Evolutionary conservation across 1,140 invertebrate species (phyloP).

Genomic region (Brachionus calyciflorus): DNA sequence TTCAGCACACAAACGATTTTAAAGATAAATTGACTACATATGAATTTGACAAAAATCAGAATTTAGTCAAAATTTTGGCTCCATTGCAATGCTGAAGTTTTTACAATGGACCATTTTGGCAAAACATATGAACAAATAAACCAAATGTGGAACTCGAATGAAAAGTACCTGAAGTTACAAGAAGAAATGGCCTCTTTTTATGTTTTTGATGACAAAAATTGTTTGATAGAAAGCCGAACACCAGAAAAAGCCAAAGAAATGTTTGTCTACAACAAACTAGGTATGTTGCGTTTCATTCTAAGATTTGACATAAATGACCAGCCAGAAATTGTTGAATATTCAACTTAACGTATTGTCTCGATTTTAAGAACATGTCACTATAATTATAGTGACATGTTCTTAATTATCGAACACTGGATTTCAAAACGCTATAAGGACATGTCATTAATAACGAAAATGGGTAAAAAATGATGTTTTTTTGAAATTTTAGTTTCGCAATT

Average conservation of each 20-base stretch:
- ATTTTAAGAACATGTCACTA: too few species aligned
- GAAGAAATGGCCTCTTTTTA: not conserved
- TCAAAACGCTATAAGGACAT: too few species aligned
- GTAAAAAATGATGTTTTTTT: too few species aligned
- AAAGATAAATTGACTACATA: slow-evolving; percentile 15
- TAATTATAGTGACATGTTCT: too few species aligned
- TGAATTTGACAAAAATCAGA: slow-evolving; percentile 9
- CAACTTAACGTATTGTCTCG: too few species aligned
- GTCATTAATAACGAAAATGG: too few species aligned
- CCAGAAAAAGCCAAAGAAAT: not conserved
- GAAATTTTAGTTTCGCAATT: too few species aligned
- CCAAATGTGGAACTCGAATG: not conserved
- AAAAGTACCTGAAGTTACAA: slow-evolving; percentile 2
- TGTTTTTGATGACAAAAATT: not conserved
- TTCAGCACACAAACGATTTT: not conserved
- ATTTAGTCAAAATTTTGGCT: not conserved
- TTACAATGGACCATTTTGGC: not conserved
- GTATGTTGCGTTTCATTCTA: not conserved
- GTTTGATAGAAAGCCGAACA: not conserved
- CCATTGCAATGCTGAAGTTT: slow-evolving; percentile 8
- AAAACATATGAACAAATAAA: not conserved
- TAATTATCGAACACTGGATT: too few species aligned
- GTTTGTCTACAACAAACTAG: slow-evolving; percentile 12
- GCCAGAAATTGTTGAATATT: slow-evolving; percentile 1
- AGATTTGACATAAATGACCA: not conserved